These are phyloP conservation scores for Drosophila suboccidentalis DNA, from an alignment of 2,888 invertebrate species.

Conservation along the genomic window DNA sequence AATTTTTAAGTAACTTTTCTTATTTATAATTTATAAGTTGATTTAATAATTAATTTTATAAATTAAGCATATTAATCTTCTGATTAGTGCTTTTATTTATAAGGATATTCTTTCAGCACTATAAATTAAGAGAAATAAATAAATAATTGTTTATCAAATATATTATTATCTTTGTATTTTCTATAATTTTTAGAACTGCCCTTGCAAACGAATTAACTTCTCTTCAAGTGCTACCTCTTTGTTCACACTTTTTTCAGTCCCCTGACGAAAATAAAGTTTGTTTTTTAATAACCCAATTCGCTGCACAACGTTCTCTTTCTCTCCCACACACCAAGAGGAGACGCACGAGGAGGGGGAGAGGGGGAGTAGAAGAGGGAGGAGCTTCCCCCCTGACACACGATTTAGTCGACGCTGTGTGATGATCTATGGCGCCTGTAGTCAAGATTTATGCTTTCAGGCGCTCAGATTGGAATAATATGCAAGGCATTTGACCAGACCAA, in stretches of 20 bases:
- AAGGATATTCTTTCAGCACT: too few species aligned
- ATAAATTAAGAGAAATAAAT: too few species aligned
- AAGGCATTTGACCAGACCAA: constrained; percentile 41
- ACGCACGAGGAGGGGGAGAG: background rate
- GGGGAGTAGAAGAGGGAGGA: background rate
- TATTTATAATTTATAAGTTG: background rate
- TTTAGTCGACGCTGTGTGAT: constrained; percentile 69
- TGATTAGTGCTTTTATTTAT: too few species aligned
- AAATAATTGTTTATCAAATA: too few species aligned
- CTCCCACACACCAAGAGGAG: background rate
- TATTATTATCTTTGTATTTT: too few species aligned
- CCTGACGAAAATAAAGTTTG: constrained; percentile 51
- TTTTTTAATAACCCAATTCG: constrained; percentile 75
- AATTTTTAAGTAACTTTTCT: background rate
- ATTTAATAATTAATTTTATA: too few species aligned
- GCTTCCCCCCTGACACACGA: constrained; percentile 41
- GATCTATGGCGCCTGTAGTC: constrained; percentile 77
- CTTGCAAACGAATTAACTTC: constrained; percentile 11
- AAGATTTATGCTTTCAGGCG: constrained; percentile 72
- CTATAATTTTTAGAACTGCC: background rate
- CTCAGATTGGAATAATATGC: constrained; percentile 75
- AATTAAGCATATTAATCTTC: too few species aligned
- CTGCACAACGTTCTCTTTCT: constrained; percentile 35
- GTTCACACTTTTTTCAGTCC: background rate
- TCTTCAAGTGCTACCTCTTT: constrained; percentile 21